A percentile compares a stretch with the other conserved stretches of the same genome.
Evolutionary conservation across 2,888 invertebrate species (phyloP).

Genomic region (Papilio protenor): DNA sequence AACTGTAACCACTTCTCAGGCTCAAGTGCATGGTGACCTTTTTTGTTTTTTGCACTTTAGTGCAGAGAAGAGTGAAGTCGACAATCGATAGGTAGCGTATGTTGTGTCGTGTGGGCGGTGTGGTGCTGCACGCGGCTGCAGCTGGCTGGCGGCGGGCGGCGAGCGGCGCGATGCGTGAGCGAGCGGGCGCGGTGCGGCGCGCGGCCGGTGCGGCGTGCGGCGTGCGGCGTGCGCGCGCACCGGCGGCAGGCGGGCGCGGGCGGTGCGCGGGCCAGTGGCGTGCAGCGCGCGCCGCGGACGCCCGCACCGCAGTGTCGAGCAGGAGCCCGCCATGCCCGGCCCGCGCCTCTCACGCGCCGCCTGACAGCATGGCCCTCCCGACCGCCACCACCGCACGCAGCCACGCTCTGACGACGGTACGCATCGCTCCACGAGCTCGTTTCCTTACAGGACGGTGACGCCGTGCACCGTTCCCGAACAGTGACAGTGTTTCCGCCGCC

Average conservation of each 20-base stretch:
- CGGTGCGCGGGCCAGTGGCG: slow-evolving; percentile 81
- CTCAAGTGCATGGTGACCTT: slow-evolving; percentile 48
- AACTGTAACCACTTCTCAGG: slow-evolving; percentile 30
- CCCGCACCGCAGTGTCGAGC: slow-evolving; percentile 83
- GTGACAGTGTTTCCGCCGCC: slow-evolving; percentile 74
- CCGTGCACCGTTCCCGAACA: slow-evolving; percentile 58
- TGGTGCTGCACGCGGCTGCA: slow-evolving; percentile 67
- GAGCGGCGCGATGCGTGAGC: slow-evolving; percentile 50
- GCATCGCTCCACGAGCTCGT: slow-evolving; percentile 51
- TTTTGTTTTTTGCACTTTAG: slow-evolving; percentile 49
- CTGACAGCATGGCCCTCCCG: slow-evolving; percentile 83
- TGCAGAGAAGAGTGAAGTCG: slow-evolving; percentile 57
- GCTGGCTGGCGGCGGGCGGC: slow-evolving; percentile 52
- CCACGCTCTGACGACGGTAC: slow-evolving; percentile 85
- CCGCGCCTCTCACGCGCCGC: slow-evolving; percentile 83
- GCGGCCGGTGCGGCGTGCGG: slow-evolving; percentile 57
- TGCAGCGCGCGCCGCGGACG: slow-evolving; percentile 83
- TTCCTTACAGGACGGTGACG: slow-evolving; percentile 36
- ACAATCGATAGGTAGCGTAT: slow-evolving; percentile 63
- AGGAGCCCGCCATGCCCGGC: slow-evolving; percentile 83
- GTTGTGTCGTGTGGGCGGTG: slow-evolving; percentile 64
- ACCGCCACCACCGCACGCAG: slow-evolving; percentile 84
- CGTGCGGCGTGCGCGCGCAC: slow-evolving; percentile 71
- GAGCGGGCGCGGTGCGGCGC: slow-evolving; percentile 47
- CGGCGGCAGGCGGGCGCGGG: slow-evolving; percentile 68